Evolutionary conservation across 92 coral and sea anemone genomes (phyloP).

Genomic region (Zoanthus gigantus): DNA sequence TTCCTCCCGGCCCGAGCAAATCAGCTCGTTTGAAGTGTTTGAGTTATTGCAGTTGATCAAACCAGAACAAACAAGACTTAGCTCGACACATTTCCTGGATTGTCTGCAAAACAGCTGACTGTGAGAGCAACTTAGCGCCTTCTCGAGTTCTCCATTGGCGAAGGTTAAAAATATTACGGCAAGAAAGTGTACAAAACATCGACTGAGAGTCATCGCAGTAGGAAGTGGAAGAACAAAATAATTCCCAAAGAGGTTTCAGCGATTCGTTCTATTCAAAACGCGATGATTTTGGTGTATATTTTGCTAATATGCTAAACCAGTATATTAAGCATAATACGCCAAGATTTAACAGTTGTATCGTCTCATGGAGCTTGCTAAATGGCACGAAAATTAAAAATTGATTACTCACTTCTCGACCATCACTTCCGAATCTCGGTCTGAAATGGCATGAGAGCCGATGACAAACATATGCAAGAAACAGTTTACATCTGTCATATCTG

Average conservation of each 20-base stretch:
- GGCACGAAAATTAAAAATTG: not conserved
- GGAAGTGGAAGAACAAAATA: not conserved
- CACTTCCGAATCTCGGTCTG: not conserved
- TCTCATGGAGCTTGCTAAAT: not conserved
- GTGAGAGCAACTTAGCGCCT: not conserved
- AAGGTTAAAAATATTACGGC: not conserved
- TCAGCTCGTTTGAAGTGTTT: not conserved
- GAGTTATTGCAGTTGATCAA: not conserved
- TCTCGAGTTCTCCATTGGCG: constrained; percentile 3
- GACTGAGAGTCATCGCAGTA: not conserved
- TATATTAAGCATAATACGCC: not conserved
- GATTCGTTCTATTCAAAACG: not conserved
- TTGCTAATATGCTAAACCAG: not conserved
- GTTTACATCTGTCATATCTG: constrained; percentile 20
- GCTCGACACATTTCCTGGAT: constrained; percentile 25
- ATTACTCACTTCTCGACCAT: not conserved
- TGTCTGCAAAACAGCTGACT: constrained; percentile 13
- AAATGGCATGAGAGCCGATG: constrained; percentile 1
- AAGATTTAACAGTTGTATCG: not conserved
- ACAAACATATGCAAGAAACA: constrained; percentile 15
- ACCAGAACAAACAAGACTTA: constrained; percentile 20
- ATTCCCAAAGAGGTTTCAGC: not conserved
- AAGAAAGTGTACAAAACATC: not conserved
- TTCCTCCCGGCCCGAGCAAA: constrained; percentile 1
- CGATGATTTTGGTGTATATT: not conserved